Evolutionary conservation across 1,140 invertebrate genomes (phyloP).

Genomic region (Vanessa atalanta): DNA sequence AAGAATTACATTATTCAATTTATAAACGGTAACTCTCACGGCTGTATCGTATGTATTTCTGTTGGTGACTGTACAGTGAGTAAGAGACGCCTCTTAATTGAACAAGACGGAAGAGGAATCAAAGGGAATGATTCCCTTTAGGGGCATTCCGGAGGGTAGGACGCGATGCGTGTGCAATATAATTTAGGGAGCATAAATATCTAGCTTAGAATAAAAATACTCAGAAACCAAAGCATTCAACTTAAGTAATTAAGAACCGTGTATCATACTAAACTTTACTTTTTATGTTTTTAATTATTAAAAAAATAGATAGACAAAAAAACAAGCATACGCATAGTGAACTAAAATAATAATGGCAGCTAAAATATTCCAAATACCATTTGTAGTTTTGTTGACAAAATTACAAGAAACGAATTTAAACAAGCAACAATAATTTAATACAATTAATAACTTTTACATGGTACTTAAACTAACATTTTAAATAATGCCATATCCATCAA

Average conservation of each 20-base stretch:
- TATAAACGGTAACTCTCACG: no score
- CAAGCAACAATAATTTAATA: no score
- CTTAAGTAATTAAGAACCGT: not conserved
- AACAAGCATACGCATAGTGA: no score
- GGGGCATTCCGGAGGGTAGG: slow-evolving; percentile 62
- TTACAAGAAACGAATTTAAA: no score
- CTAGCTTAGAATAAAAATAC: slow-evolving; percentile 42
- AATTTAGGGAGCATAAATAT: slow-evolving; percentile 59
- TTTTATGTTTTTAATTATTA: no score
- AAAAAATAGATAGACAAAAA: no score
- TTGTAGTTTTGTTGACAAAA: no score
- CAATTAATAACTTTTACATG: not conserved
- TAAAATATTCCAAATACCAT: no score
- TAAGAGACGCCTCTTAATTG: slow-evolving; percentile 76
- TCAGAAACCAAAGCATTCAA: slow-evolving; percentile 15
- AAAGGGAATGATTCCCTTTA: slow-evolving; percentile 79
- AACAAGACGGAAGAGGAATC: slow-evolving; percentile 77
- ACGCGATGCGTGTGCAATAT: slow-evolving; percentile 71
- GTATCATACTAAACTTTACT: no score
- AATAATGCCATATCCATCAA: slow-evolving; percentile 20
- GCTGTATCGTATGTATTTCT: not conserved
- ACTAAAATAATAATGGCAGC: no score
- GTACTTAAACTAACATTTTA: not conserved
- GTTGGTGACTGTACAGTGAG: slow-evolving; percentile 36
- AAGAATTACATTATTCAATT: no score